phyloP scores from a whole-genome alignment of 1,140 invertebrate genomes.

The Meteorus sp. region DNA sequence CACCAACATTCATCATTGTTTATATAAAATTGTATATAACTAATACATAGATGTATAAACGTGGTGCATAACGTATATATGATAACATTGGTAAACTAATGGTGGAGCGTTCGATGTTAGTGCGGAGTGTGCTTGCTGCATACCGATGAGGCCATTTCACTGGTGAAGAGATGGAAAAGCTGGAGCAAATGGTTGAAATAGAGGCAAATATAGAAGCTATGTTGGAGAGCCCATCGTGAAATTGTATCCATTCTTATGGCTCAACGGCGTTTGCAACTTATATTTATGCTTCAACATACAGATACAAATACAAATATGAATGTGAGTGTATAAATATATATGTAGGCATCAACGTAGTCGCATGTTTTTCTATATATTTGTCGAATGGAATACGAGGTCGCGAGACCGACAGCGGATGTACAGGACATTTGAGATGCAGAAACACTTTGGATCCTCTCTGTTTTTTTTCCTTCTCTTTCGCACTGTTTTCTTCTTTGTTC shows the following conservation, averaged over 20 bases:
- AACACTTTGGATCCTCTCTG: too few species aligned
- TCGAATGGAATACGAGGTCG: too few species aligned
- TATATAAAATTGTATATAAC: not conserved
- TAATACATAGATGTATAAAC: not conserved
- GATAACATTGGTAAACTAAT: not conserved
- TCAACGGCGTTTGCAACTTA: not conserved
- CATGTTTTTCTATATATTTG: constrained; percentile 5
- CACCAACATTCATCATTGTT: not conserved
- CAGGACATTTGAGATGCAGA: constrained; percentile 16
- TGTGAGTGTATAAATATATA: too few species aligned
- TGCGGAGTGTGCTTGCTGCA: not conserved
- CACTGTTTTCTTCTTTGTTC: too few species aligned
- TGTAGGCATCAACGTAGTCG: too few species aligned
- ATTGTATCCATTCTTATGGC: constrained; percentile 5
- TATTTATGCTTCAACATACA: too few species aligned
- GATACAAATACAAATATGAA: too few species aligned
- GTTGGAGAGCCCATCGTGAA: not conserved
- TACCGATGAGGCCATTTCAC: not conserved
- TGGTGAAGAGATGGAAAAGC: not conserved
- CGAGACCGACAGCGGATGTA: constrained; percentile 18
- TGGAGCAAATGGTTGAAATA: too few species aligned
- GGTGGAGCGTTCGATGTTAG: not conserved
- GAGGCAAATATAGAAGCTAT: too few species aligned
- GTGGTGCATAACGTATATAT: not conserved
- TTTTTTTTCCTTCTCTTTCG: too few species aligned